Conservation (phyloP, 2,797 vertebrate species). For the Thamnophis elegans region DNA sequence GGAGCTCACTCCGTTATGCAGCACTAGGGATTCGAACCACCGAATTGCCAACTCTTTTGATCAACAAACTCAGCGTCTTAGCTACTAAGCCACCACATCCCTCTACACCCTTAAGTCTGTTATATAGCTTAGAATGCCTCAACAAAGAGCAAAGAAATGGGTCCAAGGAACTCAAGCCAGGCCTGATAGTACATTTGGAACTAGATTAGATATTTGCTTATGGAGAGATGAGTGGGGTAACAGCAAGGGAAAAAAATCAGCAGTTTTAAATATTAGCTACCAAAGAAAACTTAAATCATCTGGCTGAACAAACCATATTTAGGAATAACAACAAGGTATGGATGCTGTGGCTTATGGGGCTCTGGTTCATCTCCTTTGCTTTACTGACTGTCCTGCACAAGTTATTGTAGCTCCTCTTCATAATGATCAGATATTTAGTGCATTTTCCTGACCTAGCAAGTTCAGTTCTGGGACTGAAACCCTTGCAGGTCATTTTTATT, state of each 20-base stretch:
- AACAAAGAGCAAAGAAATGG: background rate
- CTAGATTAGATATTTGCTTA: background rate
- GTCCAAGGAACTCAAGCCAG: background rate
- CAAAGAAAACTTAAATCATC: background rate
- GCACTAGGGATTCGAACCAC: no score
- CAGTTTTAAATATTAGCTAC: background rate
- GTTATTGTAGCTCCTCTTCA: background rate
- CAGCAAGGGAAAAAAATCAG: background rate
- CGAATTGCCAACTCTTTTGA: no score
- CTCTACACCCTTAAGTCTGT: background rate
- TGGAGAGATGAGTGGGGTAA: no score
- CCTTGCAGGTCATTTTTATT: background rate
- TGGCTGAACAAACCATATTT: background rate
- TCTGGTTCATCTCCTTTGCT: background rate
- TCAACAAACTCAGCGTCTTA: no score
- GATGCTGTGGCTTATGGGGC: background rate
- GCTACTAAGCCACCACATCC: no score
- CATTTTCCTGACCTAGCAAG: background rate
- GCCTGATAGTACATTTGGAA: background rate
- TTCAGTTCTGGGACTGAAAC: background rate
- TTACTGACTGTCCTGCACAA: background rate
- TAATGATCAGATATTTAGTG: background rate
- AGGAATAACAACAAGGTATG: background rate
- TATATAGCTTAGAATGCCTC: background rate
- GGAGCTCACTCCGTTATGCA: no score